Evolutionary conservation across 2,797 vertebrate genomes (phyloP).

Genomic region (Carduelis carduelis): DNA sequence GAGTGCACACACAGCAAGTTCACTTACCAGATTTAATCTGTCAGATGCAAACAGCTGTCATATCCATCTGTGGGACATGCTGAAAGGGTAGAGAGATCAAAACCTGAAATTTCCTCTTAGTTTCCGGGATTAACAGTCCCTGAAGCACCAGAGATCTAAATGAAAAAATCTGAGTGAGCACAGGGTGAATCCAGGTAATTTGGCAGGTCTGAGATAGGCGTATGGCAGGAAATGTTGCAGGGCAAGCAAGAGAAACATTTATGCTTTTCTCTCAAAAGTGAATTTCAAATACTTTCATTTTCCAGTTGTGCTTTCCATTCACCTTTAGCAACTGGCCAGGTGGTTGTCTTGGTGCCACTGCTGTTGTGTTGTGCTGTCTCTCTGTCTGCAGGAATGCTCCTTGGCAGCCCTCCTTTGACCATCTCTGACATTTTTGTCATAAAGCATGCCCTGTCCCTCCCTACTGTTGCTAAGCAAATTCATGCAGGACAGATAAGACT

Average conservation of each 20-base stretch:
- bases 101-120: not conserved
- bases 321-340: not conserved
- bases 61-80: conserved; percentile 43
- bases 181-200: conserved; percentile 2
- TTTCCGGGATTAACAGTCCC: conserved; percentile 3
- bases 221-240: not conserved
- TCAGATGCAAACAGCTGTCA: conserved; percentile 46
- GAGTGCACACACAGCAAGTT: conserved; percentile 45
- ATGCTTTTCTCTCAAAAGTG: not conserved
- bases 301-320: not conserved
- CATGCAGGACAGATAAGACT: not conserved
- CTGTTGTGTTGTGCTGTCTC: rapidly evolving
- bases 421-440: not conserved
- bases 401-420: conserved; percentile 25
- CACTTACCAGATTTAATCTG: conserved; percentile 60
- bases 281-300: not conserved
- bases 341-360: not conserved
- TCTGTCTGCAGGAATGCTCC: not conserved
- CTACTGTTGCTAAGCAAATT: not conserved
- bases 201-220: not conserved
- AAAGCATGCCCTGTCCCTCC: not conserved
- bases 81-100: conserved; percentile 42
- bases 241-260: not conserved
- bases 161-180: not conserved
- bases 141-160: not conserved